phyloP scores from a whole-genome alignment of 2,888 invertebrate species.

The Diloba caeruleocephala region DNA sequence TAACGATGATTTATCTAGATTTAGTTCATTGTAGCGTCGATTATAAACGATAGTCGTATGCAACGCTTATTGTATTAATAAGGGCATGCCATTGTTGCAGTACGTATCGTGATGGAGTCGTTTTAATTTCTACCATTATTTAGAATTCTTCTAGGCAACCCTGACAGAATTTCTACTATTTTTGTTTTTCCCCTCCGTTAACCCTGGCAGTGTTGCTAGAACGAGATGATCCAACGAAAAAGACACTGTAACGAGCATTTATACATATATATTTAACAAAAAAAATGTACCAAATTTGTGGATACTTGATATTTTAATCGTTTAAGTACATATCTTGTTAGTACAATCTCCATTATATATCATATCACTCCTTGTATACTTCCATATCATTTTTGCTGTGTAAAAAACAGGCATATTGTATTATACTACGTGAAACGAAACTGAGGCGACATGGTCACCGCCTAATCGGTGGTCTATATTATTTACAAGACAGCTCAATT shows the following conservation, averaged over 20 bases:
- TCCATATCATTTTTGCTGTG: slow-evolving; percentile 87
- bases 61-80: slow-evolving; percentile 89
- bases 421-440: slow-evolving; percentile 73
- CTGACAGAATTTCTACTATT: slow-evolving; percentile 63
- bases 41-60: slow-evolving; percentile 82
- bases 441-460: slow-evolving; percentile 56
- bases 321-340: slow-evolving; percentile 88
- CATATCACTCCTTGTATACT: slow-evolving; percentile 88
- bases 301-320: slow-evolving; percentile 77
- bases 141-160: slow-evolving; percentile 59
- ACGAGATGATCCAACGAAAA: slow-evolving; percentile 79
- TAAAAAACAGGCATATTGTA: slow-evolving; percentile 76
- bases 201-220: slow-evolving; percentile 78
- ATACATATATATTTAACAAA: slow-evolving; percentile 70
- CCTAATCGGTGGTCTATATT: slow-evolving; percentile 53
- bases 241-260: slow-evolving; percentile 86
- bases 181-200: slow-evolving; percentile 64
- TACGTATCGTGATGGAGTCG: slow-evolving; percentile 88
- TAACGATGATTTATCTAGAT: slow-evolving; percentile 51
- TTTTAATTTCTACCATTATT: slow-evolving; percentile 56
- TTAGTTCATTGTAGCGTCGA: slow-evolving; percentile 76
- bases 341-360: slow-evolving; percentile 84
- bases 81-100: slow-evolving; percentile 87
- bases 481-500: slow-evolving; percentile 57
- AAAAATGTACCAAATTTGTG: slow-evolving; percentile 81